Base-by-base conservation (phyloP, 2,888 invertebrate species). In the Xanthia icteritia region DNA sequence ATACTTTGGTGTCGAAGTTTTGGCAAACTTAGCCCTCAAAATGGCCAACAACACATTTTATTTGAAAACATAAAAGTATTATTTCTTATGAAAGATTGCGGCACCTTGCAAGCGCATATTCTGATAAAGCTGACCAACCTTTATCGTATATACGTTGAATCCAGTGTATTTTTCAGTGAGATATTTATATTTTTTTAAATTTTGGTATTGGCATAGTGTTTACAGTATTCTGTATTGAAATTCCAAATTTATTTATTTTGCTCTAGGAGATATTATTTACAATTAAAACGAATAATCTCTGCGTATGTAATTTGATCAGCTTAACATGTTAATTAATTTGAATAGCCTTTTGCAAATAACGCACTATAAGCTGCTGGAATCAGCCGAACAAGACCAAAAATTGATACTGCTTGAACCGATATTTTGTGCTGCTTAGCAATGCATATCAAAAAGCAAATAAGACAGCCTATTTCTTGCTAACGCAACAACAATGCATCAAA, bases 151-250 rank as follows among this genome's bases (percentile, higher is more conserved):
- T 11, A 69, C 5, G 39, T 73, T 69, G n/a, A 76, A 75, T 65
- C 84, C 86, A 84, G 81, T 87, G 80, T 83, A 84, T 71, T 81
- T 71, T 82, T 77, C 85, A 89, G 85, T 89, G 89, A 86, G 82
- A 89, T 86, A 80, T 81, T 82, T 82, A 75, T 82, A 69, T 70
- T 65, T 80, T 80, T 82, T 81, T 66, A 6, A 39, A 77, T 83
- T 83, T 88, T 86, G 82, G 79, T 83, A 86, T 89, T 89, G 86
- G 86, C 86, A 86, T 87, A 88, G 81, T 87, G 82, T 85, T 83
- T 76, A 79, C 73, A 86, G 78, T 89, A 86, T 85, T 85, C 64
- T 86, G 77, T 87, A 83, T 77, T 68, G 79, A 85, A 85, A 86
- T 88, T 88, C 72, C 65, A 81, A 84, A 84, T 82, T 83, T 77